Conservation (phyloP, 2,888 invertebrate species). For the Antheraea yamamai region DNA sequence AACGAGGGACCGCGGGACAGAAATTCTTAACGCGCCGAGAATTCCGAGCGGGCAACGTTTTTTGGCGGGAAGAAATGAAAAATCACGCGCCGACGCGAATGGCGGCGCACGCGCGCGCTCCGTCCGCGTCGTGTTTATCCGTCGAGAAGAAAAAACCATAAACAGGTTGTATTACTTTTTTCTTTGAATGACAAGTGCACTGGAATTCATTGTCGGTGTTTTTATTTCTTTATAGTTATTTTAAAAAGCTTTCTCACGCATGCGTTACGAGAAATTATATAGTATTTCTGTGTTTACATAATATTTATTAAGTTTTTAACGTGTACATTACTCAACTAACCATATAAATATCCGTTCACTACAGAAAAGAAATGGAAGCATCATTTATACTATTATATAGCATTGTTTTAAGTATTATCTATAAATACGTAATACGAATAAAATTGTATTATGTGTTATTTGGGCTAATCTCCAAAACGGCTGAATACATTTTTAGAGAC, state of each 20-base stretch:
- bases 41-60: constrained; percentile 66
- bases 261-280: not conserved
- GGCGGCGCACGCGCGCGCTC: constrained; percentile 65
- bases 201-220: constrained; percentile 39
- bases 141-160: constrained; percentile 48
- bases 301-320: not conserved
- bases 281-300: not conserved
- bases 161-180: constrained; percentile 66
- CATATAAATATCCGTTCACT: not conserved
- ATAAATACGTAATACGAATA: no score
- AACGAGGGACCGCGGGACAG: constrained; percentile 57
- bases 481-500: no score
- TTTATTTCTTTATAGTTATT: constrained; percentile 34
- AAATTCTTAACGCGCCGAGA: constrained; percentile 65
- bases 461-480: no score
- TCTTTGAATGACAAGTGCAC: constrained; percentile 47
- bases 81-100: constrained; percentile 56
- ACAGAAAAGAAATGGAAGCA: not conserved
- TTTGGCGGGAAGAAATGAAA: constrained; percentile 59
- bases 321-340: not conserved
- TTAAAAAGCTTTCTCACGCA: constrained; percentile 14
- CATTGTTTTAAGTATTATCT: no score
- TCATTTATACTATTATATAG: not conserved
- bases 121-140: constrained; percentile 40
- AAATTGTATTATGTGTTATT: no score